phyloP scores from a whole-genome alignment of 2,888 invertebrate species.

The Megaustenia siamemsis region DNA sequence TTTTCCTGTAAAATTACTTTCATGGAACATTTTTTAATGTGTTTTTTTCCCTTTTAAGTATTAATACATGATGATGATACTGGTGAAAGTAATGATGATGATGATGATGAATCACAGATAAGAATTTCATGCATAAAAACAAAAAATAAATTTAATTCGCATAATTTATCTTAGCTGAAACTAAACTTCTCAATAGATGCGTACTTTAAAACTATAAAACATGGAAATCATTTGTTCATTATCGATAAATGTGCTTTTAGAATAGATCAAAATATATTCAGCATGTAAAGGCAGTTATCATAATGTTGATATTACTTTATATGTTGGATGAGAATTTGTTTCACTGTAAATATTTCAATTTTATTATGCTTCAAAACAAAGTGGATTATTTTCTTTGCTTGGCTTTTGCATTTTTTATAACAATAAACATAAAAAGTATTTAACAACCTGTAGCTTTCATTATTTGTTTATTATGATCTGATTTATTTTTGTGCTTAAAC shows the following conservation, averaged over 20 bases:
- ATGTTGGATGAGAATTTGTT: no score
- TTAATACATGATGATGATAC: no score
- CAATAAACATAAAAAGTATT: neutral
- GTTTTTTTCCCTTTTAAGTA: no score
- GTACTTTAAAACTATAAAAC: no score
- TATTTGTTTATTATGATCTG: neutral
- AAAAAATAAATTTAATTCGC: no score
- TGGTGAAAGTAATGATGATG: no score
- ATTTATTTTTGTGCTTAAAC: neutral
- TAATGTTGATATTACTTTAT: neutral
- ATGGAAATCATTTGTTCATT: neutral
- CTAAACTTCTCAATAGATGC: no score
- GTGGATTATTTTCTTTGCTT: neutral
- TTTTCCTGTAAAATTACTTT: no score
- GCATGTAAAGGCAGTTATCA: neutral
- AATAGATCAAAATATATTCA: neutral
- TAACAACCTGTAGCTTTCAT: neutral
- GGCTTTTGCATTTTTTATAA: neutral
- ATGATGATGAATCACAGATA: no score
- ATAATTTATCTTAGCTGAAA: no score
- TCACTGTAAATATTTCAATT: neutral
- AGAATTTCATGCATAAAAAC: no score
- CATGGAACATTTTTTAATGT: no score
- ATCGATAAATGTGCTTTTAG: neutral
- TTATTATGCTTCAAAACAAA: neutral